Conservation (phyloP, 2,888 invertebrate genomes). For the Leucophenga maculata region DNA sequence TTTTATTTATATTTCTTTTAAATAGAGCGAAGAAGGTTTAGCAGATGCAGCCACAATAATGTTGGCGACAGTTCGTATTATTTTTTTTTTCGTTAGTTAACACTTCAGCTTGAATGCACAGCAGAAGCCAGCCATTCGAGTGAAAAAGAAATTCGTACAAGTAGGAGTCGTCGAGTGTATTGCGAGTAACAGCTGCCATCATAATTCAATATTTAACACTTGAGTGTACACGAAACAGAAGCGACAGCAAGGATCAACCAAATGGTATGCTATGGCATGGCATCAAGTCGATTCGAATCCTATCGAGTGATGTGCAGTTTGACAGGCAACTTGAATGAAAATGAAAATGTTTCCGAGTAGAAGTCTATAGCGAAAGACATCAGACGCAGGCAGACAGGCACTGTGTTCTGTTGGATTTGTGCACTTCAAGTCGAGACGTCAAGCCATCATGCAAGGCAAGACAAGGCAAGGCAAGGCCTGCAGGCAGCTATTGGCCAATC, state of each 20-base stretch:
- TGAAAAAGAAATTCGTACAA: neutral
- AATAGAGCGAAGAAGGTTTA: too few species aligned
- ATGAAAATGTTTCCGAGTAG: conserved; percentile 61
- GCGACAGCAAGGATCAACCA: too few species aligned
- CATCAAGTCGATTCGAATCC: too few species aligned
- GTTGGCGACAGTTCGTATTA: conserved; percentile 3
- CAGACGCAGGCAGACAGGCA: conserved; percentile 26
- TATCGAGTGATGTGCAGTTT: conserved; percentile 33
- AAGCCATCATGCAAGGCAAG: too few species aligned
- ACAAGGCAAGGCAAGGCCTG: too few species aligned
- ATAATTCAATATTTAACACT: conserved; percentile 66
- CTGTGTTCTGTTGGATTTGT: too few species aligned
- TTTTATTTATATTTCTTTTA: too few species aligned
- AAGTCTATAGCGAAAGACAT: conserved; percentile 29
- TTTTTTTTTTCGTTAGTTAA: neutral
- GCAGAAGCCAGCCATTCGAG: neutral
- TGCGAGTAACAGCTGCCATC: conserved; percentile 64
- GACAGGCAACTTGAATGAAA: conserved; percentile 45
- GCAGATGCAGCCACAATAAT: neutral
- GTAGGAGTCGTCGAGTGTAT: conserved; percentile 11
- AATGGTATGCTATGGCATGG: too few species aligned
- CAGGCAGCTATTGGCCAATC: neutral
- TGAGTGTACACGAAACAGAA: conserved; percentile 58
- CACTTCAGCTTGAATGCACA: conserved; percentile 12
- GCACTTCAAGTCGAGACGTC: too few species aligned